Conservation (phyloP, 1,140 invertebrate genomes). For the Telenomus remus region DNA sequence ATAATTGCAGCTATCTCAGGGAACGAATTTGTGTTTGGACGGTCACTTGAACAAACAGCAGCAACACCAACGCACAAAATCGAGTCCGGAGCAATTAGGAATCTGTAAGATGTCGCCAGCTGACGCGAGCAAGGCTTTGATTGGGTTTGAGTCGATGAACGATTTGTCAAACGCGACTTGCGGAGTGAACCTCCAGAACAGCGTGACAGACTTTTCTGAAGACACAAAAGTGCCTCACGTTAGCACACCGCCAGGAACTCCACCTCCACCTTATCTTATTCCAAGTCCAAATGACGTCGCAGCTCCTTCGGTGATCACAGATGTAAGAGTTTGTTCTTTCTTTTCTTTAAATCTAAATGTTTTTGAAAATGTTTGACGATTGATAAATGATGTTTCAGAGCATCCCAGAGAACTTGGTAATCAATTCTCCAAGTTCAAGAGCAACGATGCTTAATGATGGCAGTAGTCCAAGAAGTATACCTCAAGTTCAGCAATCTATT, state of each 20-base stretch:
- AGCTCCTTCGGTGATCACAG: constrained; percentile 66
- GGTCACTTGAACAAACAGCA: constrained; percentile 70
- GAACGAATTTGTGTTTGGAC: constrained; percentile 65
- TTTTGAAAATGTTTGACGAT: too few species aligned
- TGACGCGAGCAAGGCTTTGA: constrained; percentile 75
- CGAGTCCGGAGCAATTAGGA: constrained; percentile 81
- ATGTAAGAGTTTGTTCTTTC: constrained; percentile 61
- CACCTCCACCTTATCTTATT: constrained; percentile 87
- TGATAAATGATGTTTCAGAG: constrained; percentile 42
- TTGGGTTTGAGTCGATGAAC: constrained; percentile 79
- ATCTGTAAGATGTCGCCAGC: constrained; percentile 71
- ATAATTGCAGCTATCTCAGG: constrained; percentile 70
- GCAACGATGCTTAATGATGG: constrained; percentile 59
- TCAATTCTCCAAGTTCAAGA: constrained; percentile 62
- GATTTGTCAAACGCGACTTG: constrained; percentile 71
- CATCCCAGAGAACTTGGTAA: constrained; percentile 61
- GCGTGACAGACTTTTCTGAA: constrained; percentile 61
- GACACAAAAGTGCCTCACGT: constrained; percentile 57
- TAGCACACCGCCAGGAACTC: constrained; percentile 87
- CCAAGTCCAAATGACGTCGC: constrained; percentile 68
- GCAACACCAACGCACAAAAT: constrained; percentile 81
- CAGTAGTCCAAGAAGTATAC: constrained; percentile 64
- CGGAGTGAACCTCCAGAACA: constrained; percentile 28
- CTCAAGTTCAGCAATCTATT: constrained; percentile 82
- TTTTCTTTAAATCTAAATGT: too few species aligned